These are phyloP conservation scores for Puffinus mauretanicus DNA, from an alignment of 2,113 vertebrate species.

Conservation along the genomic window DNA sequence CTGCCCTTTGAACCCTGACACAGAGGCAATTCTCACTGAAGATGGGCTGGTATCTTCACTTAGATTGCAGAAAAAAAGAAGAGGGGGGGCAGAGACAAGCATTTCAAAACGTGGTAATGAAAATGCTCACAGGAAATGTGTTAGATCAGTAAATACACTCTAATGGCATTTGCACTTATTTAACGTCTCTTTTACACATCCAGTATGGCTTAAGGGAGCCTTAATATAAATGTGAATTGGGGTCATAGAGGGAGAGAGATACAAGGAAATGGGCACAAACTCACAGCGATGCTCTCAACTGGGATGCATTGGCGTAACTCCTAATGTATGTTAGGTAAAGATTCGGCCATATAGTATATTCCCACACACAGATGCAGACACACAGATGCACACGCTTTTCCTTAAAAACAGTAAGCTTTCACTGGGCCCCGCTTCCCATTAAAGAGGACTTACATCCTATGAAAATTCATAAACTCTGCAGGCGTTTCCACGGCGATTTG, in stretches of 20 bases:
- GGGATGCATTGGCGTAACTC: not conserved
- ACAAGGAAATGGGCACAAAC: not conserved
- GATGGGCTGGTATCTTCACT: not conserved
- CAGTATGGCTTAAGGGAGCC: not conserved
- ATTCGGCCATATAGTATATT: not conserved
- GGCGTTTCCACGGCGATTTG: constrained; percentile 66
- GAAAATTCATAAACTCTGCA: constrained; percentile 73
- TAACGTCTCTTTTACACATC: constrained; percentile 8
- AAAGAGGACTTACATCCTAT: constrained; percentile 61
- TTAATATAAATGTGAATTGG: not conserved
- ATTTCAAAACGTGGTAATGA: constrained; percentile 18
- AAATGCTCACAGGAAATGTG: not conserved
- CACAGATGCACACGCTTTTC: not conserved
- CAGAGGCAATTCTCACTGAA: constrained; percentile 28
- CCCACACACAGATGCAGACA: not conserved
- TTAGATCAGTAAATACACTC: constrained; percentile 26
- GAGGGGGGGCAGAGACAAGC: not conserved
- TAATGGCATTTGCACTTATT: constrained; percentile 42
- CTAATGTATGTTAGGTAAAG: not conserved
- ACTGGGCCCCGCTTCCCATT: constrained; percentile 51
- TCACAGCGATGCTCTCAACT: not conserved
- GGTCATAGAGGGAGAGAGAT: not conserved
- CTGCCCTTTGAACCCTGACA: not conserved
- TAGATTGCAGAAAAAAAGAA: not conserved
- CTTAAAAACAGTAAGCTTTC: constrained; percentile 41